These are phyloP conservation scores for Cynoglossus semilaevis DNA, from an alignment of 2,113 vertebrate genomes.

Conservation along the genomic window DNA sequence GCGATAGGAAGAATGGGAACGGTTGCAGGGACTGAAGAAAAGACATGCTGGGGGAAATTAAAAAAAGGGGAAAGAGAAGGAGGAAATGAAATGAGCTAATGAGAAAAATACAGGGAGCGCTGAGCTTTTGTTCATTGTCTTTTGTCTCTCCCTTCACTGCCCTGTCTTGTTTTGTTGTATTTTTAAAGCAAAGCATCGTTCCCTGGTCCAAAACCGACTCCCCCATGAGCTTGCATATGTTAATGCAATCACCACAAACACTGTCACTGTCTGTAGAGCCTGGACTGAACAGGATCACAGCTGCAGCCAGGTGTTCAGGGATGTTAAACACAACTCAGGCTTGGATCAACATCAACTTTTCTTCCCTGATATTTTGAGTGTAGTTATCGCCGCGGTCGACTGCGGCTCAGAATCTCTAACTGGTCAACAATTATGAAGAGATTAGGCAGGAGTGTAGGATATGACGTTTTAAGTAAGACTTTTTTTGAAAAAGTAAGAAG, in stretches of 20 bases:
- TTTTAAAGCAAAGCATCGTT: slow-evolving; percentile 11
- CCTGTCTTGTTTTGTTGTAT: neutral
- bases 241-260: slow-evolving; percentile 74
- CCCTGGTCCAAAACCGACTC: slow-evolving; percentile 40
- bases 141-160: slow-evolving; percentile 36
- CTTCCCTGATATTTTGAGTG: too few species aligned
- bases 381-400: too few species aligned
- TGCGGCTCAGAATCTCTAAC: too few species aligned
- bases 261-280: slow-evolving; percentile 70
- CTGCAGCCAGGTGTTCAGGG: slow-evolving; percentile 56
- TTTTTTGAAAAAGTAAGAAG: too few species aligned
- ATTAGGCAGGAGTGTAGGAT: too few species aligned
- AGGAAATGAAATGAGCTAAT: slow-evolving; percentile 33
- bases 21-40: slow-evolving; percentile 10
- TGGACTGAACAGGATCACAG: slow-evolving; percentile 70
- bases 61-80: slow-evolving; percentile 3
- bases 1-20: neutral
- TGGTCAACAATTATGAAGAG: too few species aligned
- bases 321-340: slow-evolving; percentile 46
- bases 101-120: slow-evolving; percentile 38
- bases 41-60: slow-evolving; percentile 3
- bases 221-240: slow-evolving; percentile 59
- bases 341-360: slow-evolving; percentile 17
- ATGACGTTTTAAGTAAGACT: too few species aligned
- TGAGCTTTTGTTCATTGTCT: slow-evolving; percentile 45